Evolutionary conservation across 2,797 vertebrate species (phyloP), one percentile per base, ranked within the genome.

Genomic region (Pitangus sulphuratus): DNA sequence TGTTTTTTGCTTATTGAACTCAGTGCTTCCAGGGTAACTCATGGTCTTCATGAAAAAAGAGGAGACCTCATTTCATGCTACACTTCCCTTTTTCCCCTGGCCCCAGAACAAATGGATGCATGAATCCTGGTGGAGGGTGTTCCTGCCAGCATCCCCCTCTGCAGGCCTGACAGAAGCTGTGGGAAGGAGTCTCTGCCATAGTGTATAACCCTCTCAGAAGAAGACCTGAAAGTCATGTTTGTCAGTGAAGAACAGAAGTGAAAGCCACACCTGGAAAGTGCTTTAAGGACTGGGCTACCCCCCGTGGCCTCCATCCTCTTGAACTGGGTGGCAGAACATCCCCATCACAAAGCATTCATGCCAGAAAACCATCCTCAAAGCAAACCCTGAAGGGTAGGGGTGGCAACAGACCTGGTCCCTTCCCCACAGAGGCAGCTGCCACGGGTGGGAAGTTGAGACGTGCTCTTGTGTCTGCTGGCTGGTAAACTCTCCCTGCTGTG

Each of bases 391-490:
- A 15, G 37, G 2, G 26, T 2, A 42, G 12, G 21, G 39, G 10
- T 54, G 61, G 19, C 8, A 18, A 50, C 24, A 9, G 22, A 47
- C 15, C 12, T 7, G 48, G 51, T 58, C 31, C 13, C 21, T 64
- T 86, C 28, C 45, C 35, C 20, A 17, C 0, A 1, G 56, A 56
- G 30, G 26, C 30, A 54, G n/a, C 18, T 50, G 51, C 39, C 78
- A 64, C 64, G 0, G 7, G 14, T 0, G 8, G 64, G 62, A 84
- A 74, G 45, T n/a, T 0, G 2, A 69, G 40, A 40, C 19, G 1
- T 5, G 33, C 16, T 47, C 22, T 9, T 7, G 9, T 37, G 30
- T 26, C 48, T 79, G 70, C 44, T 0, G 2, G 15, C 37, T 3
- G 3, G 39, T 42, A 80, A 80, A 70, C 19, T 54, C 64, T 51